phyloP scores from a whole-genome alignment of 2,888 invertebrate species.

The Lepidocyrtinus sp. region DNA sequence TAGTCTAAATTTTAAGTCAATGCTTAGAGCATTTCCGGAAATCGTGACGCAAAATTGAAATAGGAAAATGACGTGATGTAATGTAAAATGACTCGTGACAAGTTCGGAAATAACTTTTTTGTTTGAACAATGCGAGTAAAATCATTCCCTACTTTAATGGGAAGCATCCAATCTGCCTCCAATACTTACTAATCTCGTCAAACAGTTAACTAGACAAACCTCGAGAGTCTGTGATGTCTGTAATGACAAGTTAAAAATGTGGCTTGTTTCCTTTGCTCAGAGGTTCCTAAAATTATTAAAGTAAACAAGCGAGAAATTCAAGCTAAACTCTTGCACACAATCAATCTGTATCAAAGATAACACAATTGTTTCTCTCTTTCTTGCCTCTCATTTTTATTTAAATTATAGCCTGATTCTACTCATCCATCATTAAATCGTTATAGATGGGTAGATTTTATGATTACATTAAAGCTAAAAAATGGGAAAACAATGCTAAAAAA shows the following conservation, averaged over 20 bases:
- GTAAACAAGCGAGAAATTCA: neutral
- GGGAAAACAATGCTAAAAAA: conserved; percentile 14
- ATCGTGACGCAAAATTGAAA: neutral
- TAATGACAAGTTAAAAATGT: too few species aligned
- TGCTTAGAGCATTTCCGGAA: too few species aligned
- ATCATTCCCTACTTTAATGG: neutral
- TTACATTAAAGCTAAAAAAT: neutral
- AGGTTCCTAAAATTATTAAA: neutral
- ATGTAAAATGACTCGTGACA: neutral
- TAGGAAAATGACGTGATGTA: neutral
- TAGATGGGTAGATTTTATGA: conserved; percentile 23
- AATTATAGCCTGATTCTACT: neutral
- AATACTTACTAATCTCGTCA: too few species aligned
- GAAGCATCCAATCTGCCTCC: neutral
- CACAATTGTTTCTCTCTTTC: neutral
- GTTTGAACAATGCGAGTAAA: too few species aligned
- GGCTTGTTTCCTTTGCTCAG: too few species aligned
- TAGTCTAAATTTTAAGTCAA: too few species aligned
- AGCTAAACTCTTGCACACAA: neutral
- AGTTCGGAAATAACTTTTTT: neutral
- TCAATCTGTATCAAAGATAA: too few species aligned
- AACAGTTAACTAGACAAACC: too few species aligned
- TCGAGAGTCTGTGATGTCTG: too few species aligned
- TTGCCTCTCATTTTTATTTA: neutral
- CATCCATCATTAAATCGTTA: conserved; percentile 23